Base-by-base conservation (phyloP, 2,797 vertebrate species). In the Melanotaenia maccullochi region DNA sequence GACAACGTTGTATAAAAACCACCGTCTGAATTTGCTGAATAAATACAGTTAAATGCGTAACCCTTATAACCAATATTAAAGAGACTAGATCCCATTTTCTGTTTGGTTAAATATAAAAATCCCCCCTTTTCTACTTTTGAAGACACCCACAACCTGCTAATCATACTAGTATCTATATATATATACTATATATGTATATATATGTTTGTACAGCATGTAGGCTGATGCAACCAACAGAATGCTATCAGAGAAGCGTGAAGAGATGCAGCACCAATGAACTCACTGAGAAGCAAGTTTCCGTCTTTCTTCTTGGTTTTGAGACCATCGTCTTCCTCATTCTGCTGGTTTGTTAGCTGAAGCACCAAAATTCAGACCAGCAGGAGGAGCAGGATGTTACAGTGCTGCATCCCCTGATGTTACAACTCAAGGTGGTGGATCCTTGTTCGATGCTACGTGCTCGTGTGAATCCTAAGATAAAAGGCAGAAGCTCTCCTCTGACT, bases 11-110 rank as follows among this genome's bases (percentile, higher is more conserved):
- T 42, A 61, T 79, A 72, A 60, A 81, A 81, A 76, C 36, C 80
- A 78, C 83, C 32, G 68, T 78, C 81, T 84, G 73, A 68, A 54
- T 81, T 82, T 87, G 78, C 82, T 89, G 85, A 91, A 93, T 85
- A 86, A 84, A 90, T 88, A 87, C 65, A 65, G 57, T 58, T 56
- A 75, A 76, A 81, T 83, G 78, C 71, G 75, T 72, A 79, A 85
- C 76, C 85, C 75, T 79, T 78, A 83, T 77, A 86, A 71, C 67
- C 65, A 65, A 33, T n/a, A 65, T 87, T 85, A 87, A 88, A 90
- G 85, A 92, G 84, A 88, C 89, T 73, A 74, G 59, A 90, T 79
- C 84, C 87, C 79, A 65, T 65, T 75, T 75, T 75, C 67, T 71
- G 76, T 85, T 84, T 83, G 83, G 75, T 83, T 87, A 60, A 60